A percentile compares a stretch with the other conserved stretches of the same genome.
Conservation (phyloP, 2,113 vertebrate genomes). For the Periophthalmodon schlosseri region DNA sequence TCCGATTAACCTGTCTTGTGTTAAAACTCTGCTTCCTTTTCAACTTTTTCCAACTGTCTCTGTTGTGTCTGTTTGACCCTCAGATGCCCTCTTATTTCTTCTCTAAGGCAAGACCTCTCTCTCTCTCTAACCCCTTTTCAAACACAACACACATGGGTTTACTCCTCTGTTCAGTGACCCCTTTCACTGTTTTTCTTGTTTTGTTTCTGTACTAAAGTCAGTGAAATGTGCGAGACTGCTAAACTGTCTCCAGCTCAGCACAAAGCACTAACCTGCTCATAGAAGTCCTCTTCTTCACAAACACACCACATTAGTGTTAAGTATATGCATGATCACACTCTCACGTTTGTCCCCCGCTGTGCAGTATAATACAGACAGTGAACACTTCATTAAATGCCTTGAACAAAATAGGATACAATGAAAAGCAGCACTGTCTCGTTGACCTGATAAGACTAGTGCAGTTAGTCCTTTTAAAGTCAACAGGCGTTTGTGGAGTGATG, state of each 20-base stretch:
- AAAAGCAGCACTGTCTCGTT: constrained; percentile 13
- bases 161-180: constrained; percentile 32
- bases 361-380: constrained; percentile 5
- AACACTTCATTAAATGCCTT: background rate
- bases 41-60: constrained; percentile 68
- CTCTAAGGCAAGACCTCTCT: constrained; percentile 80
- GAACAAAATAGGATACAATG: background rate
- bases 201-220: constrained; percentile 27
- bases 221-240: constrained; percentile 44
- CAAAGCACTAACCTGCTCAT: constrained; percentile 37
- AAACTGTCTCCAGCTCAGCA: constrained; percentile 53
- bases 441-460: constrained; percentile 14
- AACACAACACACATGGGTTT: constrained; percentile 62
- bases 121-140: constrained; percentile 70
- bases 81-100: constrained; percentile 82
- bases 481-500: constrained; percentile 7
- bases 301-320: constrained; percentile 50
- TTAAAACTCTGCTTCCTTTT: constrained; percentile 63
- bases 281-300: constrained; percentile 45
- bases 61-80: constrained; percentile 78
- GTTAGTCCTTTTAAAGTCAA: constrained; percentile 17
- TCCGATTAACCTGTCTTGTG: constrained; percentile 68
- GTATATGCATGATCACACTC: constrained; percentile 58
- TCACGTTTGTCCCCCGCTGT: constrained; percentile 26
- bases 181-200: constrained; percentile 9